These are phyloP conservation scores for Noctua comes DNA, from an alignment of 2,888 invertebrate species.

Conservation along the genomic window DNA sequence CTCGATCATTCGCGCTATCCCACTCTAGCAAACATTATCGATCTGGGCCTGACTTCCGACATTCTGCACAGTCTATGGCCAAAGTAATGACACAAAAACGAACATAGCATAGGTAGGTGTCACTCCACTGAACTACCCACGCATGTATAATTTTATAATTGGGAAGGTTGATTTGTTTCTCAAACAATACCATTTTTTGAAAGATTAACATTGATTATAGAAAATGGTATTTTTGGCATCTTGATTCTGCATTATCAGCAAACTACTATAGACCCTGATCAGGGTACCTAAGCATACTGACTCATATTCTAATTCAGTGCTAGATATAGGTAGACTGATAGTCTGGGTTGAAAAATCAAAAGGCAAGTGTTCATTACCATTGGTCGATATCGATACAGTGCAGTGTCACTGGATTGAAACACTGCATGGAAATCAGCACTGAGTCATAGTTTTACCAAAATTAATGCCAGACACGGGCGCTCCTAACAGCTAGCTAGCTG, in stretches of 20 bases:
- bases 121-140: neutral
- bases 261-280: neutral
- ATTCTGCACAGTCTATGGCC: slow-evolving; percentile 50
- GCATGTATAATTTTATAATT: neutral
- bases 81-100: slow-evolving; percentile 15
- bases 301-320: neutral
- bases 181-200: neutral
- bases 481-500: neutral
- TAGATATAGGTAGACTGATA: neutral
- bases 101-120: neutral
- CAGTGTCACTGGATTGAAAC: neutral
- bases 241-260: neutral
- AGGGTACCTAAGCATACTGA: neutral
- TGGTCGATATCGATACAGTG: neutral
- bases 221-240: neutral
- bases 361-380: neutral
- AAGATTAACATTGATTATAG: neutral
- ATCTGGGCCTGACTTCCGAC: slow-evolving; percentile 77
- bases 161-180: neutral
- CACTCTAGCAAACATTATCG: slow-evolving; percentile 80
- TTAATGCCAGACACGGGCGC: neutral
- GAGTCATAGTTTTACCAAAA: neutral
- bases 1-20: slow-evolving; percentile 69
- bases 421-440: neutral
- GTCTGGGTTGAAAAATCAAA: neutral